Evolutionary conservation across 2,113 vertebrate species (phyloP), one percentile per base, ranked within the genome.

Genomic region (Bostrychus sinensis): DNA sequence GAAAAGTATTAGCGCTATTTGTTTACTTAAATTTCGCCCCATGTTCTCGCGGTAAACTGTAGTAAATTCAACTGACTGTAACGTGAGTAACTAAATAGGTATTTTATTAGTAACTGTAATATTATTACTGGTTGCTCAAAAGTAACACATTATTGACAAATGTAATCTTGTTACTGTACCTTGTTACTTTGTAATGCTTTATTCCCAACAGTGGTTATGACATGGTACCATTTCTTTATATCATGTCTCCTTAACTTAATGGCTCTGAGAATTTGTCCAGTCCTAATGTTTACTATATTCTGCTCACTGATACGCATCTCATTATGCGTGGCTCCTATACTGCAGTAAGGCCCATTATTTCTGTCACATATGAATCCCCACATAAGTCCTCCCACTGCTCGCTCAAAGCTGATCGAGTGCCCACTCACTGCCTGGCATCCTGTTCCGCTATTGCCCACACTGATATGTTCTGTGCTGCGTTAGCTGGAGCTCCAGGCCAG

Each of bases 401-500:
- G 60, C 67, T 58, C 58, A 54, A 55, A 76, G 42, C 25, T 55
- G 1, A 76, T 38, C 64, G 36, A 34, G 41, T 62, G 36, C 30
- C 34, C 56, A 55, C 83, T 60, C 59, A 73, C 75, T 57, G 25
- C 58, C 56, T 69, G 73, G 58, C 70, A 61, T 23, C 51, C 9
- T 56, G 37, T 54, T 45, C 62, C 51, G 5, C 62, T 73, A 28
- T 41, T 78, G 78, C 83, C 76, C 72, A 80, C 74, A 69, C 64
- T 73, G 36, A 84, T 78, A 13, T n/a, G 37, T 56, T 37, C 80
- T 56, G 53, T 59, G 81, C 56, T 75, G 65, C 22, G 60, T 14
- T 80, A 92, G 89, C 39, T 87, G 76, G 90, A 92, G 66, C 89
- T 92, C 62, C 90, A 91, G 78, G 85, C 83, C 66, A 85, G 74